phyloP scores from a whole-genome alignment of 1,140 invertebrate species.

The Octopus sinensis region DNA sequence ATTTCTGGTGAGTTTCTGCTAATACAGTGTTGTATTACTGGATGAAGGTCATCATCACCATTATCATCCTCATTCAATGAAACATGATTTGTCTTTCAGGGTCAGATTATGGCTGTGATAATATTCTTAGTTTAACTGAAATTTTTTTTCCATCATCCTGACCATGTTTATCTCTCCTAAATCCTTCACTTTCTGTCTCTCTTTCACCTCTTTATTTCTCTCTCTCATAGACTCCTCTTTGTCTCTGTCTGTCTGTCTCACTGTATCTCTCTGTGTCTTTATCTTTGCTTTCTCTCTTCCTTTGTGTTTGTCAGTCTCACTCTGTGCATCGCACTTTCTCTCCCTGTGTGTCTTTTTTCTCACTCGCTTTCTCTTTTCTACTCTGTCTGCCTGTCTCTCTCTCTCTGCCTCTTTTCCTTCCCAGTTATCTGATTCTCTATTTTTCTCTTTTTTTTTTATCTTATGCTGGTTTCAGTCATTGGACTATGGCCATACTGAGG shows the following conservation, averaged over 20 bases:
- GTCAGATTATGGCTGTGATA: no score
- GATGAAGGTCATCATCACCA: no score
- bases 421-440: neutral
- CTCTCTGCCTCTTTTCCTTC: no score
- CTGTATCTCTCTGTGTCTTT: neutral
- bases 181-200: neutral
- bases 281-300: neutral
- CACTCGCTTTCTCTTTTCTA: slow-evolving; percentile 2
- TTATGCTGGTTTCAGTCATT: no score
- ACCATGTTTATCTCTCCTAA: neutral
- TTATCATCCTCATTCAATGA: no score
- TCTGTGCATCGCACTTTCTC: neutral
- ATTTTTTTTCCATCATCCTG: neutral
- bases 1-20: no score
- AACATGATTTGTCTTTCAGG: no score
- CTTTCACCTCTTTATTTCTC: neutral
- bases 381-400: neutral
- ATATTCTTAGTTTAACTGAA: no score
- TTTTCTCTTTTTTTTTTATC: neutral
- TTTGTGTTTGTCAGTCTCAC: neutral
- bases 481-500: no score
- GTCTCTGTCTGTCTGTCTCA: neutral
- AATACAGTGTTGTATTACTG: no score
- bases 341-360: slow-evolving; percentile 4
- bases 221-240: neutral